Percentiles rank a stretch among this genome's conserved stretches.
Evolutionary conservation across 2,888 invertebrate species (phyloP).

Genomic region (Acrobasis repandana): DNA sequence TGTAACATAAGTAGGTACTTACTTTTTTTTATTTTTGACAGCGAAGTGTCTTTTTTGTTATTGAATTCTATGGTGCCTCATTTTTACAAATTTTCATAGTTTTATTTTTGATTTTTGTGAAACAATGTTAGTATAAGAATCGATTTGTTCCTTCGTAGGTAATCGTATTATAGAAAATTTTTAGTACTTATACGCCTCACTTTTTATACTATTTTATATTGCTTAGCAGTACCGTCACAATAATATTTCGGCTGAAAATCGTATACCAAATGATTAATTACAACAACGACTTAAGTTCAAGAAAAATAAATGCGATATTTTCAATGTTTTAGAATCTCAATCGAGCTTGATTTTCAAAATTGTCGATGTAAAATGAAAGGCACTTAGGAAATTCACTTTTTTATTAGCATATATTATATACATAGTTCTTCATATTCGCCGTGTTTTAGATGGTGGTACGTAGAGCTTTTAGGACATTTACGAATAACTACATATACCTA

Average conservation of each 20-base stretch:
- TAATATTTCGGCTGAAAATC: too few species aligned
- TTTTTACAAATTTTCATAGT: conserved; percentile 3
- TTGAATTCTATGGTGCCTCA: conserved; percentile 15
- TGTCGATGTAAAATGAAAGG: neutral
- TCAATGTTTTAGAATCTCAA: neutral
- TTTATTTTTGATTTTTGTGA: too few species aligned
- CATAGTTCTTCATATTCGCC: conserved; percentile 9
- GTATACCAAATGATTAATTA: too few species aligned
- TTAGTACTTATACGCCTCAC: neutral
- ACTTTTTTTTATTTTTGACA: neutral
- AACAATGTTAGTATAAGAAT: neutral
- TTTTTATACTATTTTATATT: neutral
- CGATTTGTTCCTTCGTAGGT: conserved; percentile 6
- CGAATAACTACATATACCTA: neutral
- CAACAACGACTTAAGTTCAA: too few species aligned
- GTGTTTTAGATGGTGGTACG: conserved; percentile 16
- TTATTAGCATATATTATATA: neutral
- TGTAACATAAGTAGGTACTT: neutral
- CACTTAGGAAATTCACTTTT: conserved; percentile 6
- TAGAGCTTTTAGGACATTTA: neutral
- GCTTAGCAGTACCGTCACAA: too few species aligned
- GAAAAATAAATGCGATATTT: too few species aligned
- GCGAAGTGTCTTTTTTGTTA: conserved; percentile 3
- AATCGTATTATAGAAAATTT: neutral
- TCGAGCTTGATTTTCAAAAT: neutral